Base-by-base conservation (phyloP, 2,888 invertebrate genomes). In the Seladonia tumulorum region DNA sequence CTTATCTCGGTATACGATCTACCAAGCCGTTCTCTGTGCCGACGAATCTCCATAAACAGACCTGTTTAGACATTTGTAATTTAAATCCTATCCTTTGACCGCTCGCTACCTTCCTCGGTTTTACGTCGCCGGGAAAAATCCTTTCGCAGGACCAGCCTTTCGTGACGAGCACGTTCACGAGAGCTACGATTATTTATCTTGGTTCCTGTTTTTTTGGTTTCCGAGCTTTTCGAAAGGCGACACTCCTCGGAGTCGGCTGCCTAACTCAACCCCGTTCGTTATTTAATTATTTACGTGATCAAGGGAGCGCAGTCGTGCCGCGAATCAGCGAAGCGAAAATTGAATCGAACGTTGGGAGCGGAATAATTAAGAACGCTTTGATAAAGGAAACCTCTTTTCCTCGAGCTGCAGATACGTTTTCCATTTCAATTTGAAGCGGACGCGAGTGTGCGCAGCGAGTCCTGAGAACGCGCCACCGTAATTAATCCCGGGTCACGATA, bases 401-500 rank as follows among this genome's bases (percentile, higher is more conserved):
- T 22, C 18, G 29, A 35, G 35, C 35, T 7, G 66, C 66, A 29
- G 35, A 35, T 35, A 35, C 8, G 35, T 66, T 66, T 66, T 29
- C 29, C 35, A 18, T 66, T 66, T 66, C 10, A 29, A 35, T 66
- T 35, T 8, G 35, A 66, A 18, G 29, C 16, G 29, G 8, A 29
- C 63, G 29, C 16, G 16, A 25, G 29, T 25, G 63, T 25, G 63
- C 12, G 45, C 29, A 22, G 35, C 35, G 66, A n/a, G 45, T 45
- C 71, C 71, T 71, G 71, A 25, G 71, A 45, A 45, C 71, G 71
- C 22, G 12, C 18, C 42, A 10, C 8, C 25, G 71, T 45, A 71
- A 71, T 71, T 71, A 71, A 45, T 71, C n/a, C 45, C 42, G 14
- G 66, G 29, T 66, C 66, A 35, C 66, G 66, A 66, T 35, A 35